Evolutionary conservation across 2,113 vertebrate species (phyloP).

Genomic region (Myocastor coypus): DNA sequence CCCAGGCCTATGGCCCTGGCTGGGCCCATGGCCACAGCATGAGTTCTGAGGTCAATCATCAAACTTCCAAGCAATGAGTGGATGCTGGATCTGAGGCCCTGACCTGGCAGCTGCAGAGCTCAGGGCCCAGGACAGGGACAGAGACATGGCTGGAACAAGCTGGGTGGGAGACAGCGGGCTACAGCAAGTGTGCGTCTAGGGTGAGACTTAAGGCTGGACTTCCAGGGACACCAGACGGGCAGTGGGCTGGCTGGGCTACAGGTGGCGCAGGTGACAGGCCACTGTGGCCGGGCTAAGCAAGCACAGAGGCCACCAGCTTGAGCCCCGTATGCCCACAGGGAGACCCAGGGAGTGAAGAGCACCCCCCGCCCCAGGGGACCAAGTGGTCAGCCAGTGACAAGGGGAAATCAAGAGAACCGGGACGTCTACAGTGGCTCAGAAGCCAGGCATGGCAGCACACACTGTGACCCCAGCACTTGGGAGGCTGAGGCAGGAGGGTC

Average conservation of each 20-base stretch:
- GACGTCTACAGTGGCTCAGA: not conserved
- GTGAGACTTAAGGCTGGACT: not conserved
- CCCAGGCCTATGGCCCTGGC: not conserved
- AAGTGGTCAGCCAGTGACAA: not conserved
- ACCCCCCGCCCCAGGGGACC: too few species aligned
- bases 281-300: too few species aligned
- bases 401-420: not conserved
- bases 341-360: not conserved
- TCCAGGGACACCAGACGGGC: not conserved
- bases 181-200: not conserved
- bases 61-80: not conserved
- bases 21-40: not conserved
- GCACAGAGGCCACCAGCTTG: too few species aligned
- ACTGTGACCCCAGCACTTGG: not conserved
- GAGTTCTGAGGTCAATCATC: not conserved
- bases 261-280: not conserved
- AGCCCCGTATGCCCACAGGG: accelerated
- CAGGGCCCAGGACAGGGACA: not conserved
- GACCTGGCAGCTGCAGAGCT: not conserved
- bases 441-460: not conserved
- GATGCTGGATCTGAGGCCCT: not conserved
- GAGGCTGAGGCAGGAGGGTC: not conserved
- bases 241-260: not conserved
- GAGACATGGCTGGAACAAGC: not conserved
- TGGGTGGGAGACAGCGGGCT: not conserved